Evolutionary conservation across 2,113 vertebrate genomes (phyloP).

Genomic region (Choloepus hoffmanni): DNA sequence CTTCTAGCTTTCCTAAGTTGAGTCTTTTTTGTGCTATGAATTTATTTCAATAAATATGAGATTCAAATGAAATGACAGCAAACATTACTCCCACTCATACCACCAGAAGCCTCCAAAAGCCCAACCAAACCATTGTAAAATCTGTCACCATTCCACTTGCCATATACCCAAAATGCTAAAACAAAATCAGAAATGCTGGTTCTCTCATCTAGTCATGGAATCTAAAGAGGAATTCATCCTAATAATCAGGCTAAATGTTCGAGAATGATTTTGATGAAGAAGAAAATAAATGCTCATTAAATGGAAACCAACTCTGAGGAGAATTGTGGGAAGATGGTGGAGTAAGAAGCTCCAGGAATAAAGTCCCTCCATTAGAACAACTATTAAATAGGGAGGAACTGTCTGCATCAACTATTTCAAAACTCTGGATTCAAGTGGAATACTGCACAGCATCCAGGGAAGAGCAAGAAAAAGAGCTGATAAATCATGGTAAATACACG

Average conservation of each 20-base stretch:
- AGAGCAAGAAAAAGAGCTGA: too few relatives aligned
- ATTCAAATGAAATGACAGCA: background rate
- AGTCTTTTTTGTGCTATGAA: background rate
- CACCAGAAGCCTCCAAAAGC: background rate
- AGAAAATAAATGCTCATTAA: conserved; percentile 84
- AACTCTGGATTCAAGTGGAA: too few relatives aligned
- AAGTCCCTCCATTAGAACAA: too few relatives aligned
- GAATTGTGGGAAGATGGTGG: too few relatives aligned
- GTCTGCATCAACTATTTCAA: too few relatives aligned
- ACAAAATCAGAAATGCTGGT: conserved; percentile 71
- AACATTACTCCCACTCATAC: background rate
- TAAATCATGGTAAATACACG: too few relatives aligned
- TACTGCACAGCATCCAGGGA: too few relatives aligned
- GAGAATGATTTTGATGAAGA: conserved; percentile 75
- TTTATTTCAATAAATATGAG: conserved; percentile 19
- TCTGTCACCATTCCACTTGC: background rate
- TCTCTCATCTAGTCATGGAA: conserved; percentile 67
- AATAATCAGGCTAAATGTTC: conserved; percentile 80
- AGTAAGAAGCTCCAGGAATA: too few relatives aligned
- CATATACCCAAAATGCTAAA: conserved; percentile 65
- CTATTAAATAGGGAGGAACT: too few relatives aligned
- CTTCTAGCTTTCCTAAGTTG: background rate
- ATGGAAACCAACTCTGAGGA: conserved; percentile 73
- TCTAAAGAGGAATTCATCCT: conserved; percentile 76
- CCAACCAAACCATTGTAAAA: background rate